Evolutionary conservation across 30 jellyfish, hydroid and myxozoan genomes (phyloP).

Genomic region (Nemopilema nomurai): DNA sequence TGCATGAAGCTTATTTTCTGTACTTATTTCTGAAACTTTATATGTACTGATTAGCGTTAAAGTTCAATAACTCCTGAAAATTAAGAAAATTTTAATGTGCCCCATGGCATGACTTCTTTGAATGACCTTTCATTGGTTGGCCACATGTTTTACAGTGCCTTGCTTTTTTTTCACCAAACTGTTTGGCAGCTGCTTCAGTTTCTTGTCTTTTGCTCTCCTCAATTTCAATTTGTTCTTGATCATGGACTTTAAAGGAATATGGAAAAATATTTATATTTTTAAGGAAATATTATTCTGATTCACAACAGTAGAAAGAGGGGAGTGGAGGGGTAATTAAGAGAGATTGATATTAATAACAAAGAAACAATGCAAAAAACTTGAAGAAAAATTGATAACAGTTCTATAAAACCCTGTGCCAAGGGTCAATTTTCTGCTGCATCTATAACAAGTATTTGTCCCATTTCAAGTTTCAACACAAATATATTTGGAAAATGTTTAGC

Average conservation of each 20-base stretch:
- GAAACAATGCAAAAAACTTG: background rate
- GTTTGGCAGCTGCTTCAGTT: slow-evolving; percentile 8
- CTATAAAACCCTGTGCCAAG: background rate
- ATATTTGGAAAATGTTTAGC: background rate
- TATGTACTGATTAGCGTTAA: background rate
- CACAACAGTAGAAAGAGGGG: background rate
- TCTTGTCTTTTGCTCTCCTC: slow-evolving; percentile 3
- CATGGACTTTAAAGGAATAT: background rate
- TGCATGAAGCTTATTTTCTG: background rate
- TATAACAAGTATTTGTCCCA: background rate
- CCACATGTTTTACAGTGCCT: slow-evolving; percentile 11
- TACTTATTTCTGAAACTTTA: background rate
- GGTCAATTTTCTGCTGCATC: background rate
- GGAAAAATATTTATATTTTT: no score
- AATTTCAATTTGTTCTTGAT: slow-evolving; percentile 9
- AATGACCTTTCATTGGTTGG: slow-evolving; percentile 7
- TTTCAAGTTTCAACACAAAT: background rate
- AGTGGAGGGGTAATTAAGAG: background rate
- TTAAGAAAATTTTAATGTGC: background rate
- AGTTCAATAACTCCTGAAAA: background rate
- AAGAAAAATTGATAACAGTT: background rate
- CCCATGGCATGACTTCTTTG: slow-evolving; percentile 14
- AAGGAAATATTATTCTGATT: background rate
- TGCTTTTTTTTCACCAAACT: slow-evolving; percentile 2
- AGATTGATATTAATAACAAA: background rate